phyloP scores from a whole-genome alignment of 2,113 vertebrate genomes.

The Empidonax alnorum region DNA sequence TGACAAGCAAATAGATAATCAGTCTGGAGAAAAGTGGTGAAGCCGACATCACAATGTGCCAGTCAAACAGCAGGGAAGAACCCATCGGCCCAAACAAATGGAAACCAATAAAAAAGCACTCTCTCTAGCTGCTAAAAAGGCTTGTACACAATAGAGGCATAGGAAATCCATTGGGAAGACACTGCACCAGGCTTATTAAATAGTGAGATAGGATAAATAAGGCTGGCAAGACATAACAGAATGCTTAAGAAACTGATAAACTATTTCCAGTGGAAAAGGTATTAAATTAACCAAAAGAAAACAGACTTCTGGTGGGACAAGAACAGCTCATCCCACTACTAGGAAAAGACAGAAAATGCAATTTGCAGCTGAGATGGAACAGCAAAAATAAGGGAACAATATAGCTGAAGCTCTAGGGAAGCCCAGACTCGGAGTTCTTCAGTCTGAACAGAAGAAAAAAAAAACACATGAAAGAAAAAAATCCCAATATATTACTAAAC shows the following conservation, averaged over 20 bases:
- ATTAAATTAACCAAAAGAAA: conserved; percentile 47
- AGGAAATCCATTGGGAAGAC: conserved; percentile 33
- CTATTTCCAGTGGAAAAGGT: background rate
- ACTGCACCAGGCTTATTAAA: conserved; percentile 1
- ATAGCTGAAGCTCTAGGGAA: conserved; percentile 31
- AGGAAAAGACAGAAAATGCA: conserved; percentile 24
- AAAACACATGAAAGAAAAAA: background rate
- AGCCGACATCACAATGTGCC: background rate
- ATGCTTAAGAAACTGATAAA: conserved; percentile 43
- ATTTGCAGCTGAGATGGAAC: conserved; percentile 11
- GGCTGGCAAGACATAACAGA: conserved; percentile 34
- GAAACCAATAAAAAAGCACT: conserved; percentile 7
- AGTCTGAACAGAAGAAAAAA: background rate
- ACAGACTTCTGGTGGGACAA: background rate
- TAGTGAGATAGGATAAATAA: conserved; percentile 32
- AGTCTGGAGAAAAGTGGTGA: background rate
- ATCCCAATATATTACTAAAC: background rate
- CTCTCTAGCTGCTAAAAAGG: conserved; percentile 14
- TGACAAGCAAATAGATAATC: background rate
- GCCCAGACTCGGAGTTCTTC: background rate
- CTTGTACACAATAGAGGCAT: background rate
- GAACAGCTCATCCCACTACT: background rate
- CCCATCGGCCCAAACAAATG: background rate
- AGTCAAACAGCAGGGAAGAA: conserved; percentile 15
- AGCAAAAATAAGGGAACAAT: background rate